Evolutionary conservation across 2,797 vertebrate species (phyloP), one percentile per base, ranked within the genome.

Genomic region (Silurus aristotelis): DNA sequence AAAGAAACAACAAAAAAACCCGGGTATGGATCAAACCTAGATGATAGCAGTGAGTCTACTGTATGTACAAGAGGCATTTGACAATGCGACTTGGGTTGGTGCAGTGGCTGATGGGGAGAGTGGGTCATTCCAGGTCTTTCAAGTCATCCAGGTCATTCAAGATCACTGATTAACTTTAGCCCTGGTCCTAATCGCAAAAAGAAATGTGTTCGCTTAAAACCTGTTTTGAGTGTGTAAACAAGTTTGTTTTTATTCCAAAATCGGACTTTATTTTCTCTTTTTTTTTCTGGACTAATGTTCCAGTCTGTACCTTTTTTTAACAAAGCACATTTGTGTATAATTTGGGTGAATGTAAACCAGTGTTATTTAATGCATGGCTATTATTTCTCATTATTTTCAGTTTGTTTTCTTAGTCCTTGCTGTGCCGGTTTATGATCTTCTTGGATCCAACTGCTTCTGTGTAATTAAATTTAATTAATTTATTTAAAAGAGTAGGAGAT

Each of bases 401-500:
- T 64, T 19, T 31, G 12, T 67, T 73, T 87, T 61, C 64, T 43
- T 48, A 52, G 38, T 88, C 56, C 61, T 20, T 68, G 82, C 76
- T 68, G 60, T 76, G 55, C 27, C n/a, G 58, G 61, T 86, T 78
- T 83, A 56, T 66, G 12, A 43, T 55, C 66, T 86, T 76, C 79
- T 76, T 84, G 46, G 31, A 83, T 83, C 72, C 88, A 78, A 46
- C 84, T 83, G 72, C 68, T 84, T 72, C 56, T 66, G 63, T 71
- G n/a, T 66, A 38, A 38, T 38, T 38, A 38, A 82, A 89, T 88
- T 83, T 64, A 83, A 60, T 88, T 83, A 87, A 84, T 81, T 86
- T 76, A 86, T 88, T 64, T 83, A 83, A 87, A 64, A 81, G 67
- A 86, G 85, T 87, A 38, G 73, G 46, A 84, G 79, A 87, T 88